Evolutionary conservation across 2,113 vertebrate genomes (phyloP).

Genomic region (Syrmaticus mikado): DNA sequence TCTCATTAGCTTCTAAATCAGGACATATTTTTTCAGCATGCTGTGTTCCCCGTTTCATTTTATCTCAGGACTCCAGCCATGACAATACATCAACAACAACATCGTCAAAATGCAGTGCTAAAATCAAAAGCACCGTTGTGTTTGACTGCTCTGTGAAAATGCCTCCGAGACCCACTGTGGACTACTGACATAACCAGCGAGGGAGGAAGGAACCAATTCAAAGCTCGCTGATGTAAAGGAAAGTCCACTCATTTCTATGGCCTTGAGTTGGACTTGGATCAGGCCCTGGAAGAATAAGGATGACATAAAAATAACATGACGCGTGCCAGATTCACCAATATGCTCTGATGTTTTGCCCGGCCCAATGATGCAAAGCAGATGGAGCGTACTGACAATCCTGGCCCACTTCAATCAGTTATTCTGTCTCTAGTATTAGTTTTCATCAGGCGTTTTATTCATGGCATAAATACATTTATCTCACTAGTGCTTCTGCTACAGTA

Average conservation of each 20-base stretch:
- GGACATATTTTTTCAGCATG: neutral
- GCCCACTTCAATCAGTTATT: conserved; percentile 54
- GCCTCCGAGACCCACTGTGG: neutral
- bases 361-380: conserved; percentile 70
- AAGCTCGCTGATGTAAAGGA: conserved; percentile 53
- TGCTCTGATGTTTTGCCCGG: conserved; percentile 71
- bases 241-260: conserved; percentile 59
- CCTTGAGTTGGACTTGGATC: conserved; percentile 56
- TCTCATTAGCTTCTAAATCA: neutral
- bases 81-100: neutral
- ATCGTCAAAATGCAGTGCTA: neutral
- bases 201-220: neutral
- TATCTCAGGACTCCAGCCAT: neutral
- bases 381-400: conserved; percentile 55
- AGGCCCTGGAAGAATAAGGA: conserved; percentile 60
- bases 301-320: conserved; percentile 74
- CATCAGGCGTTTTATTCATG: conserved; percentile 47
- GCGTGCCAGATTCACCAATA: conserved; percentile 68
- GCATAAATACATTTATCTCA: conserved; percentile 63
- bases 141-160: neutral
- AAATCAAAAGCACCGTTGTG: neutral
- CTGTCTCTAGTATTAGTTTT: conserved; percentile 10
- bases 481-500: neutral
- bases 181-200: conserved; percentile 12
- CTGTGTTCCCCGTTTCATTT: neutral